These are phyloP conservation scores for Reticulitermes speratus DNA, from an alignment of 1,140 invertebrate species.

Conservation along the genomic window DNA sequence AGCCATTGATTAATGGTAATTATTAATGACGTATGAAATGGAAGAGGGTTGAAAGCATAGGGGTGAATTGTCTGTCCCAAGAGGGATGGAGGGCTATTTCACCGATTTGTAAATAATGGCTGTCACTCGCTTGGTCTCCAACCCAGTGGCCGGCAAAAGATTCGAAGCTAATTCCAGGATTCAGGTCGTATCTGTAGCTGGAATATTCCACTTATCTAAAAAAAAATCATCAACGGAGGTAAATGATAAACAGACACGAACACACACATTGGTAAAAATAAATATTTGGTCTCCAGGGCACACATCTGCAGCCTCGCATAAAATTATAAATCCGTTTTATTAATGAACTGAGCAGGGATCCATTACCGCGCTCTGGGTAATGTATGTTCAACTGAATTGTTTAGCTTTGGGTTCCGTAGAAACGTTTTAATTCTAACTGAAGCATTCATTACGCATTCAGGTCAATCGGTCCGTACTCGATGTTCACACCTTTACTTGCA, in stretches of 20 bases:
- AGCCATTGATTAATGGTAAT: conserved; percentile 9
- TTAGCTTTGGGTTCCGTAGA: no score
- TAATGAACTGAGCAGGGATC: neutral
- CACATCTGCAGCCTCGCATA: neutral
- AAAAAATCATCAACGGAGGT: neutral
- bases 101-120: neutral
- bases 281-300: neutral
- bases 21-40: conserved; percentile 8
- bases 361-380: neutral
- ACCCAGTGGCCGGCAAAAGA: neutral
- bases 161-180: neutral
- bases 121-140: neutral
- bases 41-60: neutral
- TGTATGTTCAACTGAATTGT: no score
- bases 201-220: neutral
- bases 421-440: no score
- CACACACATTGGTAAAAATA: neutral
- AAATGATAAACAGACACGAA: neutral
- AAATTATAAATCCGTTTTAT: neutral
- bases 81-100: neutral
- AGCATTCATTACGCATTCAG: no score
- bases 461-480: no score
- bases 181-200: neutral
- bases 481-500: no score
- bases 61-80: neutral